Evolutionary conservation across 2,113 vertebrate genomes (phyloP).

Genomic region (Amphiprion percula): DNA sequence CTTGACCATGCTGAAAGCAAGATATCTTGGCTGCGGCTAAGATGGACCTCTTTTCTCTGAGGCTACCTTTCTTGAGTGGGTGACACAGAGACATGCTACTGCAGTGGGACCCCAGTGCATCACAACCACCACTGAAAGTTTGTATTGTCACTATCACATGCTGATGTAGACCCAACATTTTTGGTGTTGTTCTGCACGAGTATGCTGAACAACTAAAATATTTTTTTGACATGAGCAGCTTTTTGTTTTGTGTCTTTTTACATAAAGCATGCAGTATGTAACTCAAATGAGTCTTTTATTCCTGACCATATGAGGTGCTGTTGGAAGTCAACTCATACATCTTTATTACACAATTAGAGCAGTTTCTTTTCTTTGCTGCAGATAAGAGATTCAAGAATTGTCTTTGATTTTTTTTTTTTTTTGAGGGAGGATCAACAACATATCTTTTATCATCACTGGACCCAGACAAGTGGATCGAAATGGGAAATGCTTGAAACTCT

Average conservation of each 20-base stretch:
- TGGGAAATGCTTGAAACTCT: slow-evolving; percentile 32
- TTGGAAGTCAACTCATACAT: slow-evolving; percentile 33
- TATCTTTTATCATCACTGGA: slow-evolving; percentile 46
- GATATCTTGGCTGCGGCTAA: slow-evolving; percentile 9
- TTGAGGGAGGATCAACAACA: slow-evolving; percentile 1
- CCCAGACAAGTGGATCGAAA: slow-evolving; percentile 27
- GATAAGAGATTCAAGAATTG: slow-evolving; percentile 40
- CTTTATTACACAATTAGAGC: slow-evolving; percentile 20
- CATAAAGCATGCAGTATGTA: slow-evolving; percentile 62
- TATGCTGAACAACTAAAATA: slow-evolving; percentile 38
- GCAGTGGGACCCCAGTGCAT: slow-evolving; percentile 34
- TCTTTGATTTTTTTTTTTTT: slow-evolving; percentile 13
- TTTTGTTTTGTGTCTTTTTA: slow-evolving; percentile 54
- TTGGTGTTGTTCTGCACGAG: slow-evolving; percentile 26
- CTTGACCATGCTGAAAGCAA: slow-evolving; percentile 13
- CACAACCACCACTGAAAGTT: slow-evolving; percentile 48
- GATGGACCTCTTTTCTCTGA: slow-evolving; percentile 34
- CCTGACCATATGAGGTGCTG: slow-evolving; percentile 38
- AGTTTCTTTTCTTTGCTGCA: slow-evolving; percentile 35
- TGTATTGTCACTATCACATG: slow-evolving; percentile 32
- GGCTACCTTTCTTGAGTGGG: slow-evolving; percentile 11
- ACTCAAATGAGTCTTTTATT: slow-evolving; percentile 62
- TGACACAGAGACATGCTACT: slow-evolving; percentile 28
- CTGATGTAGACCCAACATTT: slow-evolving; percentile 32
- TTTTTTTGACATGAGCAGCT: slow-evolving; percentile 36